A percentile compares a stretch with the other conserved stretches of the same genome.
These are phyloP conservation scores for Pogonognathellus flavescens DNA, from an alignment of 1,140 invertebrate species.

Conservation along the genomic window DNA sequence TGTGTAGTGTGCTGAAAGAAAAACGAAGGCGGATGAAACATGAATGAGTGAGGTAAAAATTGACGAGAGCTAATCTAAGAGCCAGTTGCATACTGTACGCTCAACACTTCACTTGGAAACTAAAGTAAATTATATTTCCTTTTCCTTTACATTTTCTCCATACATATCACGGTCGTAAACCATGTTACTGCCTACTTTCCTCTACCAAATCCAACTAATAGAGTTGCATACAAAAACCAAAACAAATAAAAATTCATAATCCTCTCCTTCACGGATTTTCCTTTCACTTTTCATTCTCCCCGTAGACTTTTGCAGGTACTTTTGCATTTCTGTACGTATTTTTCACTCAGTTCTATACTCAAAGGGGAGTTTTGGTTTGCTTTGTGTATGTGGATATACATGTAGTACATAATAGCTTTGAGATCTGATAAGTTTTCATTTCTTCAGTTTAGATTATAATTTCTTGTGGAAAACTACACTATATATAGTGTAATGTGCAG, in stretches of 20 bases:
- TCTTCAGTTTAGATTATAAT: conserved; percentile 27
- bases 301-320: no score
- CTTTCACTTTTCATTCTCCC: conserved; percentile 13
- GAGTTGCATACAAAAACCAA: neutral
- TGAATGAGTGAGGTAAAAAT: conserved; percentile 33
- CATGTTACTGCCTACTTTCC: conserved; percentile 8
- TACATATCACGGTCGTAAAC: conserved; percentile 35
- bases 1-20: conserved; percentile 15
- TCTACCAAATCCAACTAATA: neutral
- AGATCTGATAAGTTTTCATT: conserved; percentile 39
- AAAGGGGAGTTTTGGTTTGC: no score
- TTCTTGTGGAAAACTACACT: neutral
- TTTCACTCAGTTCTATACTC: no score
- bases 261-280: conserved; percentile 18
- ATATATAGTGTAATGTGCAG: neutral
- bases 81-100: conserved; percentile 37
- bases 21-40: conserved; percentile 47
- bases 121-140: neutral
- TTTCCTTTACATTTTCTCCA: conserved; percentile 8
- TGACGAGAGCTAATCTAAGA: conserved; percentile 28
- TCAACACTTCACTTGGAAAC: conserved; percentile 31
- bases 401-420: neutral
- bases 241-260: conserved; percentile 41
- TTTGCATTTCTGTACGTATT: neutral
- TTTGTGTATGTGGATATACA: no score